These are phyloP conservation scores for Allophyes oxyacanthae DNA, from an alignment of 2,888 invertebrate species.

Conservation along the genomic window DNA sequence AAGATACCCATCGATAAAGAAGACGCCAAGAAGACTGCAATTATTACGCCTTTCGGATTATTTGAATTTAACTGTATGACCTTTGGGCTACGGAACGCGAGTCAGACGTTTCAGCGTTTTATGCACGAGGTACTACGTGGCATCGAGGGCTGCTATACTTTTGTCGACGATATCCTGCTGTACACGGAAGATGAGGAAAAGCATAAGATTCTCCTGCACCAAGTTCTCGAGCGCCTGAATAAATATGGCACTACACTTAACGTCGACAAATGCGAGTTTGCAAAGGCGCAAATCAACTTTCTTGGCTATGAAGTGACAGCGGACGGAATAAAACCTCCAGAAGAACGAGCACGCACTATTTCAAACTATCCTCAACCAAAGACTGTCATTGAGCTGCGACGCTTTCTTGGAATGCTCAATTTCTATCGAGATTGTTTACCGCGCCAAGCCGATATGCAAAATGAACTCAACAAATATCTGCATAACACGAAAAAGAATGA, in stretches of 20 bases:
- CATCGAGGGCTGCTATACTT: not conserved
- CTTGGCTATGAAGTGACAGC: constrained; percentile 7
- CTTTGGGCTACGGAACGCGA: constrained; percentile 11
- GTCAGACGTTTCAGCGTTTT: constrained; percentile 7
- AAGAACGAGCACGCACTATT: not conserved
- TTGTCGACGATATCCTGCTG: constrained; percentile 4
- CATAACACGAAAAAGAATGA: too few relatives aligned
- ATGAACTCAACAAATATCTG: too few relatives aligned
- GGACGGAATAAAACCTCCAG: constrained; percentile 3
- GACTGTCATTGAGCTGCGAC: not conserved
- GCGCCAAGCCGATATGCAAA: constrained; percentile 7
- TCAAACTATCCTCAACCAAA: not conserved
- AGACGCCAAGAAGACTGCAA: constrained; percentile 16
- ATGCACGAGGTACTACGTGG: constrained; percentile 11
- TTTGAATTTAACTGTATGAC: constrained; percentile 10
- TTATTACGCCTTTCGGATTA: constrained; percentile 15
- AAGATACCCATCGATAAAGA: constrained; percentile 12
- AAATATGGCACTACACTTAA: constrained; percentile 1
- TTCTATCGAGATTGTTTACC: constrained; percentile 8
- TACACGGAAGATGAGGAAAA: not conserved
- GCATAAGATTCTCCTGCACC: not conserved
- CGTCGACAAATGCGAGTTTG: constrained; percentile 6
- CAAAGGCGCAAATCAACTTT: constrained; percentile 1
- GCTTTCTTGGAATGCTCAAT: constrained; percentile 5
- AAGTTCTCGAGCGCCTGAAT: constrained; percentile 1